Percentiles rank a stretch among this genome's conserved stretches.
Conservation (phyloP, 30 jellyfish, hydroid and myxozoan species). For the Cassiopea andromeda region DNA sequence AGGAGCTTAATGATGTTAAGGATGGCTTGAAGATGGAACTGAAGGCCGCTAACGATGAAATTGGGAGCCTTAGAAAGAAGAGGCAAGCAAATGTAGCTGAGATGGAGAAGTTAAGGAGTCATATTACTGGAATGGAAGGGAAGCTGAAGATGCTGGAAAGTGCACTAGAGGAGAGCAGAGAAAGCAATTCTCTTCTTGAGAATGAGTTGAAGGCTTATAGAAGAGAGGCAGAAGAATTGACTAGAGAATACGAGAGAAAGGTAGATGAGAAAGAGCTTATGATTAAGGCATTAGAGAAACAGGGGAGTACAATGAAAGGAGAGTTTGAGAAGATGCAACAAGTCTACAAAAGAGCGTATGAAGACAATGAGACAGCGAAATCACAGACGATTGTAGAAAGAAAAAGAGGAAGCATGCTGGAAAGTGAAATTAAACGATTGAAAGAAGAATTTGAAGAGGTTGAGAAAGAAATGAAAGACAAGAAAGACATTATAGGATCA, state of each 20-base stretch:
- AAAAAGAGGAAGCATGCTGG: slow-evolving; percentile 33
- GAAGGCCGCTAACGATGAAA: slow-evolving; percentile 26
- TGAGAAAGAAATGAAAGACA: slow-evolving; percentile 26
- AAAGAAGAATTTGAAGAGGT: slow-evolving; percentile 48
- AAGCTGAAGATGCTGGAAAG: slow-evolving; percentile 39
- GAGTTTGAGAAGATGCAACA: slow-evolving; percentile 43
- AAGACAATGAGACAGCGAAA: slow-evolving; percentile 28
- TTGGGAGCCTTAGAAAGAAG: not conserved
- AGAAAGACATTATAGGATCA: slow-evolving; percentile 28
- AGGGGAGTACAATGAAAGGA: slow-evolving; percentile 30
- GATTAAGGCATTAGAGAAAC: slow-evolving; percentile 19
- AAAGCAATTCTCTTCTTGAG: slow-evolving; percentile 20
- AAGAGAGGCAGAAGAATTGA: slow-evolving; percentile 46
- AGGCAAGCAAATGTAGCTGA: slow-evolving; percentile 27
- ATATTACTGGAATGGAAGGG: slow-evolving; percentile 46
- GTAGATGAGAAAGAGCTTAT: slow-evolving; percentile 16
- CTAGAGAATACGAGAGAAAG: slow-evolving; percentile 11
- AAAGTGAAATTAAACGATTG: slow-evolving; percentile 35
- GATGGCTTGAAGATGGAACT: slow-evolving; percentile 29
- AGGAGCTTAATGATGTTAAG: not conserved
- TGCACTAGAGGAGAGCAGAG: slow-evolving; percentile 51
- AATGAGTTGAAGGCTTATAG: slow-evolving; percentile 30
- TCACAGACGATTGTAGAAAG: slow-evolving; percentile 22
- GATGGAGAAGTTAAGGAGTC: slow-evolving; percentile 44
- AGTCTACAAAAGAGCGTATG: slow-evolving; percentile 13